Evolutionary conservation across 2,113 vertebrate species (phyloP).

Genomic region (Leptodactylus fuscus): DNA sequence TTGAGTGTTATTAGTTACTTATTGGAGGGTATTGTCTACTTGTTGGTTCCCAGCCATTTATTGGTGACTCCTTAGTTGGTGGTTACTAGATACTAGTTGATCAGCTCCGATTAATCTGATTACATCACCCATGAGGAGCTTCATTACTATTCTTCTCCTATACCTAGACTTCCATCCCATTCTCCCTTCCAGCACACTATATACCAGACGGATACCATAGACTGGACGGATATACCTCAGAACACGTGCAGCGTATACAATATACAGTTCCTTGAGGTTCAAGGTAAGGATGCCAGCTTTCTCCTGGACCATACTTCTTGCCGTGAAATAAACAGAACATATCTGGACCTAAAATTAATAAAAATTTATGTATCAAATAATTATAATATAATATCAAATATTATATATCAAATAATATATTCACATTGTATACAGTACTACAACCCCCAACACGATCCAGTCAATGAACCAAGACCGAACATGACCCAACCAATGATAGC

Average conservation of each 20-base stretch:
- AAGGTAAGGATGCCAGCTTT: conserved; percentile 96
- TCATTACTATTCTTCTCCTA: background rate
- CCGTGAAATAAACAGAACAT: conserved; percentile 88
- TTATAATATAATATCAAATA: background rate
- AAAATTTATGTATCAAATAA: background rate
- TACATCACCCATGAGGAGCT: background rate
- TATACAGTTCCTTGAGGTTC: conserved; percentile 91
- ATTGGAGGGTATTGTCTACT: no score
- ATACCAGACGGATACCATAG: background rate
- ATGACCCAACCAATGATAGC: no score
- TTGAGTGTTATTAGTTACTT: background rate
- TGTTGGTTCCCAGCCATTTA: background rate
- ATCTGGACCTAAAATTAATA: conserved; percentile 74
- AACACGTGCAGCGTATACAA: conserved; percentile 90
- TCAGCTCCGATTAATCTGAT: no score
- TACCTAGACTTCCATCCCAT: no score
- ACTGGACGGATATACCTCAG: conserved; percentile 78
- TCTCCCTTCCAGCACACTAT: no score
- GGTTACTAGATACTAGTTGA: background rate
- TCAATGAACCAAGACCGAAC: no score
- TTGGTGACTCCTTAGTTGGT: background rate
- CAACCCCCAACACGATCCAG: background rate
- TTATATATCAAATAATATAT: no score
- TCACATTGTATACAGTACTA: no score
- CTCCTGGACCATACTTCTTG: conserved; percentile 85